phyloP scores from a whole-genome alignment of 2,888 invertebrate genomes.

The Gonocerus acuteangulatus region DNA sequence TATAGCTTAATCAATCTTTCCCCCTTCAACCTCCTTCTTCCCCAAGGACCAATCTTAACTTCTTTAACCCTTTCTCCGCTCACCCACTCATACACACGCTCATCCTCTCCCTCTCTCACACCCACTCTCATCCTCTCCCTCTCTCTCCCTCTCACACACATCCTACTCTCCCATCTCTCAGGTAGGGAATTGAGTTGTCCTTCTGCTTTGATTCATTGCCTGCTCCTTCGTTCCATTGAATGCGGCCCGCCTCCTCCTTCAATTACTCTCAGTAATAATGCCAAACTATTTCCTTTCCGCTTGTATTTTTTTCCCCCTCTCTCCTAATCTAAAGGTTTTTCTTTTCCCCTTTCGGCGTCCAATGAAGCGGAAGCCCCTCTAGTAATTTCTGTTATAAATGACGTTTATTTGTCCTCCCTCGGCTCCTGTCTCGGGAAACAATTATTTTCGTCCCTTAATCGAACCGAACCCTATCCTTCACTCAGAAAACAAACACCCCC shows the following conservation, averaged over 20 bases:
- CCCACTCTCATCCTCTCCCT: background rate
- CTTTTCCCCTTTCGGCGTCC: too few species aligned
- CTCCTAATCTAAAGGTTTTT: constrained; percentile 25
- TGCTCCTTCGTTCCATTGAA: background rate
- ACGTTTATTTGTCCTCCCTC: too few species aligned
- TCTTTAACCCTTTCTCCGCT: background rate
- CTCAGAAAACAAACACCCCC: too few species aligned
- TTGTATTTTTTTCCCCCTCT: constrained; percentile 27
- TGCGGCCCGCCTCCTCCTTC: background rate
- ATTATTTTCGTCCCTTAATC: too few species aligned
- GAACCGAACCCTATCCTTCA: too few species aligned
- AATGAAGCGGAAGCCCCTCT: too few species aligned
- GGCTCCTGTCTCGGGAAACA: too few species aligned
- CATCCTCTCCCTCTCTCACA: background rate
- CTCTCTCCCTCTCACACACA: background rate
- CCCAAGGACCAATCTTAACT: background rate
- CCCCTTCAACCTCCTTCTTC: background rate
- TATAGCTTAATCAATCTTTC: background rate
- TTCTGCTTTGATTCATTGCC: background rate
- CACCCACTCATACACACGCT: background rate
- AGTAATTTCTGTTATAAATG: too few species aligned
- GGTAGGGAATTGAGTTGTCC: too few species aligned
- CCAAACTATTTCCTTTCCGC: constrained; percentile 10
- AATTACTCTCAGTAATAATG: background rate
- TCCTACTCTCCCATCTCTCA: background rate